Percentiles rank a stretch among this genome's conserved stretches.
Evolutionary conservation across 2,888 invertebrate genomes (phyloP).

Genomic region (Noctua janthina): DNA sequence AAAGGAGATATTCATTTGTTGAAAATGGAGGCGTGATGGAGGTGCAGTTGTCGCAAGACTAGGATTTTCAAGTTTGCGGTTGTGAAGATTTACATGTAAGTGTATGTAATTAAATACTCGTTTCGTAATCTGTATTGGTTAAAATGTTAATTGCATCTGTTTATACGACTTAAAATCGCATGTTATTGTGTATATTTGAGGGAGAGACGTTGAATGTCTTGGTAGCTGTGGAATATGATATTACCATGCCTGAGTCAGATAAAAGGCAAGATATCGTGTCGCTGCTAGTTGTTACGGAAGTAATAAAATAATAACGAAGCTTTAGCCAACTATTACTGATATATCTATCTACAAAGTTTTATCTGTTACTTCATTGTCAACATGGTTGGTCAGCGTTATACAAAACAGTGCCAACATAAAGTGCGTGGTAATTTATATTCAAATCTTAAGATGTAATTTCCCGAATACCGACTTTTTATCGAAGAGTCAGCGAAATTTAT

Average conservation of each 20-base stretch:
- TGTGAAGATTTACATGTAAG: conserved; percentile 81
- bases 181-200: conserved; percentile 84
- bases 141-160: conserved; percentile 70
- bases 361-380: conserved; percentile 70
- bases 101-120: conserved; percentile 71
- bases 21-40: conserved; percentile 89
- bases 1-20: conserved; percentile 86
- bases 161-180: conserved; percentile 66
- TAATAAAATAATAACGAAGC: conserved; percentile 52
- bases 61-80: conserved; percentile 85
- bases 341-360: conserved; percentile 49
- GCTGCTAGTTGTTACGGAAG: conserved; percentile 37
- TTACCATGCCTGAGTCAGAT: conserved; percentile 78
- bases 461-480: not conserved
- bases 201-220: conserved; percentile 86
- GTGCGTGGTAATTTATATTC: conserved; percentile 49
- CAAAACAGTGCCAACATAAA: conserved; percentile 70
- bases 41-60: conserved; percentile 84
- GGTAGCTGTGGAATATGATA: conserved; percentile 78
- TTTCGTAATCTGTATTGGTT: conserved; percentile 78
- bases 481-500: conserved; percentile 3
- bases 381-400: conserved; percentile 77
- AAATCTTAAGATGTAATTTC: conserved; percentile 18
- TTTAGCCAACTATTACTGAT: conserved; percentile 52
- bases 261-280: conserved; percentile 51